Evolutionary conservation across 2,888 invertebrate genomes (phyloP), one percentile per base, ranked within the genome.

Genomic region (Priocnemis perturbator): DNA sequence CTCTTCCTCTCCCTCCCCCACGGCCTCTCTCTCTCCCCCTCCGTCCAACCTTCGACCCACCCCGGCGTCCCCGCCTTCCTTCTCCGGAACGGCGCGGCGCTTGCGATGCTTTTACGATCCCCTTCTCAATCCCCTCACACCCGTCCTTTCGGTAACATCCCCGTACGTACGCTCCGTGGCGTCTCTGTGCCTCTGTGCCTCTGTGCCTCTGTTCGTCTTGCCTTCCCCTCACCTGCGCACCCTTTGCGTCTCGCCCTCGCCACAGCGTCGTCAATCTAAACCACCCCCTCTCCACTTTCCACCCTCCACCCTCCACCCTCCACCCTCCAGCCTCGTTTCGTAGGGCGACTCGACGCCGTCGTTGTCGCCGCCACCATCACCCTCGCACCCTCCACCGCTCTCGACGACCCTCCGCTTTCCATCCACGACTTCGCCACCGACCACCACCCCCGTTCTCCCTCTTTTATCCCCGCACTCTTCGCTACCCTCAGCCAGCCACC

Each of bases 1-100:
- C 0, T 26, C 45, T 37, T 70, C 55, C 68, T 47, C 56, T n/a
- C n/a, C n/a, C n/a, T n/a, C n/a, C n/a, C n/a, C n/a, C n/a, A n/a
- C n/a, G n/a, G n/a, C n/a, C n/a, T n/a, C n/a, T n/a, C n/a, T n/a
- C n/a, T n/a, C n/a, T n/a, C n/a, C n/a, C n/a, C n/a, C 47, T 21
- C 26, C 60, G 20, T 26, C 26, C 26, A 26, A 21, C 14, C 53
- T 44, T 7, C 65, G 19, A 44, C 57, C 50, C 45, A 48, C 44
- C n/a, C 69, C 19, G 77, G 81, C 0, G 81, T 70, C 47, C 80
- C 0, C 76, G 88, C 74, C 71, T 64, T 64, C 62, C 64, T 79
- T 63, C 69, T 67, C 17, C 59, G 37, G 20, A 37, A 37, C 21
- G 26, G 48, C 23, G 45, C 21, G 26, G 48, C 62, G 62, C 37